Percentiles rank a stretch among this genome's conserved stretches.
Conservation (phyloP, 2,113 vertebrate species). For the Zootoca vivipara region DNA sequence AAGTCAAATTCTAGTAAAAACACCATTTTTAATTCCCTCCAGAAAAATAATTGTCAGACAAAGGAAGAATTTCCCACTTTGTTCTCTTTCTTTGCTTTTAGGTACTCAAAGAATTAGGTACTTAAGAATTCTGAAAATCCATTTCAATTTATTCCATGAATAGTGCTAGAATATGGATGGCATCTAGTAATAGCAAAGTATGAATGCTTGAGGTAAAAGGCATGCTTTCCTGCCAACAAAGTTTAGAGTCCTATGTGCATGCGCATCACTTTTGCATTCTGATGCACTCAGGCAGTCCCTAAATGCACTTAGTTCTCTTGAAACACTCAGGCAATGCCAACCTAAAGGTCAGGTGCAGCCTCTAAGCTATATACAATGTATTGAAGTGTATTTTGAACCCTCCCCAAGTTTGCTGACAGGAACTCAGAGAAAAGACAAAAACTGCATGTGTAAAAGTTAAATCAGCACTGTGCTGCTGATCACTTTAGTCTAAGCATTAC, state of each 20-base stretch:
- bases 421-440: not conserved
- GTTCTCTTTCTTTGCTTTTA: not conserved
- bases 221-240: not conserved
- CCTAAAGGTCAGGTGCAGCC: not conserved
- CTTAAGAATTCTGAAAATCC: not conserved
- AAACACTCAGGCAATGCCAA: not conserved
- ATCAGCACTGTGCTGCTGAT: not conserved
- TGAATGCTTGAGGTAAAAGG: not conserved
- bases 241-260: not conserved
- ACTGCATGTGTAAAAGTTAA: not conserved
- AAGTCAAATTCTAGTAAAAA: not conserved
- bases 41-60: not conserved
- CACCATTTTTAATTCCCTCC: not conserved
- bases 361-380: not conserved
- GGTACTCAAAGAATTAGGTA: not conserved
- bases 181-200: not conserved
- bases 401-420: no score
- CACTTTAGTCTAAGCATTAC: not conserved
- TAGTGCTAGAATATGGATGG: not conserved
- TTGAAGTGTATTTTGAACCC: not conserved
- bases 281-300: no score
- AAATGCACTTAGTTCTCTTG: not conserved
- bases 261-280: no score
- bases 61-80: not conserved
- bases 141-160: not conserved